Evolutionary conservation across 1,140 invertebrate genomes (phyloP), one percentile per base, ranked within the genome.

Genomic region (Formica exsecta): DNA sequence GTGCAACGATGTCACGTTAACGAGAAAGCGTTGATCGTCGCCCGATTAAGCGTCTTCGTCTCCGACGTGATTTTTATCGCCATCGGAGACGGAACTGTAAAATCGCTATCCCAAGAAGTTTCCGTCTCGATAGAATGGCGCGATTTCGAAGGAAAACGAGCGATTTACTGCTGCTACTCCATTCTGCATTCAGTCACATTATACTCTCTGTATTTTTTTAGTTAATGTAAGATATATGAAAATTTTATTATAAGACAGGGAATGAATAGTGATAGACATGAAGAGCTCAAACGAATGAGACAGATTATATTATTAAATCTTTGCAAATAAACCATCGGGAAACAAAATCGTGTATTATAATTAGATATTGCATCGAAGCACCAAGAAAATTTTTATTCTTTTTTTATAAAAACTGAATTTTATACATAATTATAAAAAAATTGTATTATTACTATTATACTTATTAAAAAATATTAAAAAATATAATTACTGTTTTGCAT

Each of bases 111-210:
- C n/a, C 16, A 36, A 66, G 86, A 61, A 85, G 61, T 54, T 32
- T 5, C 11, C 59, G 32, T 16, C 54, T 68, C 59, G 75, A 61
- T 48, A n/a, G 41, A 11, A 8, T 25, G 36, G 29, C 5, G 38
- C 44, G 76, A 29, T 29, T 29, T 36, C 44, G 48, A 54, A 19
- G 29, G 22, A 48, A 44, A 75, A 57, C 87, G 65, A 62, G 38
- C 74, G 87, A 86, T 89, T 80, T 89, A 88, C 62, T 41, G 38
- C 11, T 68, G 44, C 66, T 48, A 81, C 70, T 38, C 71, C 71
- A 89, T 86, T 89, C 76, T 62, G 87, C 41, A 73, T 59, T 70
- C 73, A 48, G 70, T 89, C 85, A 86, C 85, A 86, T 89, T 85
- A 86, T 57, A 62, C 38, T 61, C 54, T 51, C 16, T 16, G 44